A percentile compares a stretch with the other conserved stretches of the same genome.
Conservation (phyloP, 64 coral and sea anemone genomes). For the Anthopleura sola region DNA sequence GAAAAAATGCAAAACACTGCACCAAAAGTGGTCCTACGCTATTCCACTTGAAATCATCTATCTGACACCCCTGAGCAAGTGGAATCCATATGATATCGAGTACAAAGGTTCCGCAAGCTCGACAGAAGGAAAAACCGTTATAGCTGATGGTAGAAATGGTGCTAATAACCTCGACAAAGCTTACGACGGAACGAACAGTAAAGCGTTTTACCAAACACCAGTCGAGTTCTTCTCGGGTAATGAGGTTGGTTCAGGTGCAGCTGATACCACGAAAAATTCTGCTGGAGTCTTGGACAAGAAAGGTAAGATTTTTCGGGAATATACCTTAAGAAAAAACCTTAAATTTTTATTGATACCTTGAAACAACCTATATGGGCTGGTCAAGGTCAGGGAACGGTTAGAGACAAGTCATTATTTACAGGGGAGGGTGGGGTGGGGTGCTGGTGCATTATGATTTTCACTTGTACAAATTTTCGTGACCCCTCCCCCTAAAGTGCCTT, state of each 20-base stretch:
- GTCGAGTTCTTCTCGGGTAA: no score
- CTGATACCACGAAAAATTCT: no score
- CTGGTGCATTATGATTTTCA: no score
- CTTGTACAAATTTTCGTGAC: no score
- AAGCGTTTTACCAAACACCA: conserved; percentile 74
- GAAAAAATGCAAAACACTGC: conserved; percentile 13
- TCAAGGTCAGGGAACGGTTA: no score
- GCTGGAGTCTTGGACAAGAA: conserved; percentile 75
- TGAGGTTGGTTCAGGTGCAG: no score
- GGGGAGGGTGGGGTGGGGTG: no score
- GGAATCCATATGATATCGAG: conserved; percentile 69
- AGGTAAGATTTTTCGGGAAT: background rate
- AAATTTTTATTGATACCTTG: background rate
- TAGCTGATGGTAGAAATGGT: conserved; percentile 54
- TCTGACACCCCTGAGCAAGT: conserved; percentile 58
- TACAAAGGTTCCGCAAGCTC: conserved; percentile 48
- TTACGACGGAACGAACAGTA: conserved; percentile 73
- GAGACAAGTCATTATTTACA: no score
- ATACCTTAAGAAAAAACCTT: no score
- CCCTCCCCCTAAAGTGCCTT: no score
- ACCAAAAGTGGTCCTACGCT: conserved; percentile 58
- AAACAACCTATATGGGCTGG: background rate
- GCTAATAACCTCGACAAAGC: conserved; percentile 46
- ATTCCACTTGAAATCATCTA: conserved; percentile 82
- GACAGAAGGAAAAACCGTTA: conserved; percentile 26